phyloP scores from a whole-genome alignment of 2,113 vertebrate species.

The Tachycineta bicolor region DNA sequence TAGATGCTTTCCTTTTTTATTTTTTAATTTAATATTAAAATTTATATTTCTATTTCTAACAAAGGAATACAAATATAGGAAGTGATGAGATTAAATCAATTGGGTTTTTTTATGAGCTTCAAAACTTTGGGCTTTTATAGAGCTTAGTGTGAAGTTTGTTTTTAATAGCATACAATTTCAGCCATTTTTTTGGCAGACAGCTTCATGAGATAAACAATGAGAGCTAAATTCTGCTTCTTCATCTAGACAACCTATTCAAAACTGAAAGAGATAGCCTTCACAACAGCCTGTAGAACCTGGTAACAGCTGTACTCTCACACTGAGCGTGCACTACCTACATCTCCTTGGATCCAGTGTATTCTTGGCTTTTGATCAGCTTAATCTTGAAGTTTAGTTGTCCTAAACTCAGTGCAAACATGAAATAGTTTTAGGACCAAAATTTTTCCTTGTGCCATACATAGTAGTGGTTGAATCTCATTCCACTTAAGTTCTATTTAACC shows the following conservation, averaged over 20 bases:
- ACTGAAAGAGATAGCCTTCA: background rate
- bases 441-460: background rate
- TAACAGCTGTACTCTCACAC: background rate
- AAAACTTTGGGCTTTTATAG: background rate
- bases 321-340: rapidly evolving
- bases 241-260: background rate
- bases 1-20: rapidly evolving
- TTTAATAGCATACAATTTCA: background rate
- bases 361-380: background rate
- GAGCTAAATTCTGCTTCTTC: background rate
- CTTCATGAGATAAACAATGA: background rate
- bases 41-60: background rate
- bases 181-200: background rate
- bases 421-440: background rate
- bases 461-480: background rate
- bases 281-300: background rate
- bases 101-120: background rate
- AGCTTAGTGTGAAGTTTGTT: rapidly evolving
- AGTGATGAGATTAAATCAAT: background rate
- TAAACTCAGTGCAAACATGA: background rate
- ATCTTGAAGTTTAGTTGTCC: background rate
- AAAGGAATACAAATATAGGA: background rate
- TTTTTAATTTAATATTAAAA: background rate
- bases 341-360: background rate
- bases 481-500: background rate